Percentiles rank a stretch among this genome's conserved stretches.
Conservation (phyloP, 1,140 invertebrate genomes). For the Drosophila santomea region DNA sequence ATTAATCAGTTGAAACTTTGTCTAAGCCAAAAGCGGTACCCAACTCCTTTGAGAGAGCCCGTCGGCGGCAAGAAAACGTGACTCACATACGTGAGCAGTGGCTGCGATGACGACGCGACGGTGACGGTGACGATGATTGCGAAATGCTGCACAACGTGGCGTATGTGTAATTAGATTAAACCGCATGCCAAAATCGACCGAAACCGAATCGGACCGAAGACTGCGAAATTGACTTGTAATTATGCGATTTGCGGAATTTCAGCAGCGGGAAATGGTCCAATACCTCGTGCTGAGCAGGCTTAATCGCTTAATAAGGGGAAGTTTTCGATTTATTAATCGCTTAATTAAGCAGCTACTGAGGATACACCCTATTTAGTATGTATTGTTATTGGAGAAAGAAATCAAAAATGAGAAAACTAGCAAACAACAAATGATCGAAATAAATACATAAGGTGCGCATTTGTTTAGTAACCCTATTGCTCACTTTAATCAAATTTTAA, state of each 20-base stretch:
- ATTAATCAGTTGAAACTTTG: conserved; percentile 72
- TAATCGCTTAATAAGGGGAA: conserved; percentile 67
- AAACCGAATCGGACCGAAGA: conserved; percentile 61
- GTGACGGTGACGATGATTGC: conserved; percentile 44
- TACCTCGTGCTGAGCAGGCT: neutral
- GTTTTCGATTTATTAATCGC: conserved; percentile 28
- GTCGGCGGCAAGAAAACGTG: conserved; percentile 77
- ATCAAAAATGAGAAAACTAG: too few relatives aligned
- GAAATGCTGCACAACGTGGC: conserved; percentile 76
- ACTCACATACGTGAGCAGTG: conserved; percentile 64
- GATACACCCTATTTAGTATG: neutral
- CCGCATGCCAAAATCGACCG: conserved; percentile 72
- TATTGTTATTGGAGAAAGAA: too few relatives aligned
- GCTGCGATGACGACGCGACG: conserved; percentile 21
- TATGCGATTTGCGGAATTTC: conserved; percentile 66
- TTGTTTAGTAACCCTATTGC: too few relatives aligned
- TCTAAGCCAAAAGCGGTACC: conserved; percentile 56
- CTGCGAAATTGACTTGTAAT: conserved; percentile 78
- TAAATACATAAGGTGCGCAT: too few relatives aligned
- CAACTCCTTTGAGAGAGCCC: conserved; percentile 75
- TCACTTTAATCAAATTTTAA: too few relatives aligned
- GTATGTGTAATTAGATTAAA: conserved; percentile 84
- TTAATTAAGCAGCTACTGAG: neutral
- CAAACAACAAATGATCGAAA: too few relatives aligned
- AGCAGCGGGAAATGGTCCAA: conserved; percentile 47